Base-by-base conservation (phyloP, 2,888 invertebrate genomes). In the Bugulina stolonifera region DNA sequence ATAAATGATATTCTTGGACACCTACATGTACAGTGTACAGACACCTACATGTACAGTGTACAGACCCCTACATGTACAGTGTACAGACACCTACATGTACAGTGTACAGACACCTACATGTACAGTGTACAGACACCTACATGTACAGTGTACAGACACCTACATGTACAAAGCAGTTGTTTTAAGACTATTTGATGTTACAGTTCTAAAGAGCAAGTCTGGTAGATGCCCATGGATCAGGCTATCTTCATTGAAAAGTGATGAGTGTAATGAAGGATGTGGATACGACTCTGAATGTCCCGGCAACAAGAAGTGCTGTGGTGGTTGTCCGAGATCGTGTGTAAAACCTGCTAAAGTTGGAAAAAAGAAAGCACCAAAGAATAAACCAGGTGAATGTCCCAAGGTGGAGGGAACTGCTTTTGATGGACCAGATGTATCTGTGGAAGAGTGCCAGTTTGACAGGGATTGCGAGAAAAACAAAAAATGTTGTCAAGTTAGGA, bases 291-390 rank as follows among this genome's bases (percentile, higher is more conserved):
- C 29, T 2, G 27, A 32, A 10, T 64, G 64, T 34, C 25, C 64
- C 14, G 64, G 64, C n/a, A 64, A 64, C 64, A 5, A 64, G 5
- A 64, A 64, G 32, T 64, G 64, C 32, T 64, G 64, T 34, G 64
- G 64, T 29, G 25, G 29, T 64, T 64, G 64, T 27, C 64, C 64
- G 5, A 64, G 64, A 64, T 14, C 18, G 25, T 64, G 64, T 34
- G 64, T 64, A 5, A 43, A 5, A 43, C 43, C 43, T 43, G 43
- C 5, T 5, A 43, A 43, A 43, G 10, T 18, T 10, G 43, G 43
- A 10, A 43, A 43, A 43, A 10, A 18, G 5, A 5, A 5, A 43
- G 43, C 43, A 43, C 43, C 5, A 43, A 43, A 18, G 5, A 10
- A 10, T 10, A 18, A 43, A 5, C 5, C 10, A 43, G 10, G 5